Percentiles rank a stretch among this genome's conserved stretches.
Evolutionary conservation across 2,113 vertebrate species (phyloP).

Genomic region (Lasiurus borealis): DNA sequence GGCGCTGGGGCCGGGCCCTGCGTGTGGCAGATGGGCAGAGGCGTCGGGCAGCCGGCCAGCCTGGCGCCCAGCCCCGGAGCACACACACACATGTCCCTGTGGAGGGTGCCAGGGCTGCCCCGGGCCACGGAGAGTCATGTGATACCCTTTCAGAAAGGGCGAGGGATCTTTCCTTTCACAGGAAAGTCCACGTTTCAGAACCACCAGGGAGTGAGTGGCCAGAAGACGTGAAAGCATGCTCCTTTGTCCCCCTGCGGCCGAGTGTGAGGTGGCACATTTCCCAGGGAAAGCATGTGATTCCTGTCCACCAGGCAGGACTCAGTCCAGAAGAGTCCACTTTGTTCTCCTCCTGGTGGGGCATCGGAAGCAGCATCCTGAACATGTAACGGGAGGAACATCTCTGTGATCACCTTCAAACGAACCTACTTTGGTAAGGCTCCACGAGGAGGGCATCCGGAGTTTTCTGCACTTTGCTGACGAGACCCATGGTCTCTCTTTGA

Average conservation of each 20-base stretch:
- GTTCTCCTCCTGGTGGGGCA: neutral
- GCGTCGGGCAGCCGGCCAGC: neutral
- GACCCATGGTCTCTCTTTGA: neutral
- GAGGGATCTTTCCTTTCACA: conserved; percentile 70
- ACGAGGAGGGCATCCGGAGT: neutral
- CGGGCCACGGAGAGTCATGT: neutral
- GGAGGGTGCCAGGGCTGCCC: conserved; percentile 47
- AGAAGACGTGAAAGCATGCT: conserved; percentile 62
- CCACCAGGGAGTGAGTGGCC: conserved; percentile 12
- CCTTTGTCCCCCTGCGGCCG: conserved; percentile 50
- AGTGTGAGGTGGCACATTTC: conserved; percentile 53
- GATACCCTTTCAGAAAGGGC: conserved; percentile 69
- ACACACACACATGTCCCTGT: conserved; percentile 73
- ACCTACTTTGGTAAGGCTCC: neutral
- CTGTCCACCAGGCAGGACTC: conserved; percentile 48
- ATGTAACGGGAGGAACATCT: neutral
- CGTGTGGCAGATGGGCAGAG: conserved; percentile 50
- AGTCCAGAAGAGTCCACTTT: conserved; percentile 3
- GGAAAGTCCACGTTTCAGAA: conserved; percentile 72
- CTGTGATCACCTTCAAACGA: neutral
- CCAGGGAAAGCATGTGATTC: conserved; percentile 60
- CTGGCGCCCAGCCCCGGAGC: neutral
- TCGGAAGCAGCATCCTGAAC: neutral
- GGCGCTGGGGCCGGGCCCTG: neutral
- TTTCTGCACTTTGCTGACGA: neutral